Evolutionary conservation across 1,140 invertebrate genomes (phyloP).

Genomic region (Macrobrachium rosenbergii): DNA sequence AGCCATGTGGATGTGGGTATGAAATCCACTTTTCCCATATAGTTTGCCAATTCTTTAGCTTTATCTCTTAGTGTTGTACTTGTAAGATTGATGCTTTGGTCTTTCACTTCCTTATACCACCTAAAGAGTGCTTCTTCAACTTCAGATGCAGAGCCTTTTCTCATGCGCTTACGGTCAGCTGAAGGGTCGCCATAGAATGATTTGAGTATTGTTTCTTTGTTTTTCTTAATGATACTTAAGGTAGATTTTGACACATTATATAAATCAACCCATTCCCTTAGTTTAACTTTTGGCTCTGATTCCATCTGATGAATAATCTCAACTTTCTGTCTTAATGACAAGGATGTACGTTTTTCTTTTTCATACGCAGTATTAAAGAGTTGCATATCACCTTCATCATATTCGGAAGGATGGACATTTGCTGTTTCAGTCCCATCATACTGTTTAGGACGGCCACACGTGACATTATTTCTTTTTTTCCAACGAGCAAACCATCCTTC

Average conservation of each 20-base stretch:
- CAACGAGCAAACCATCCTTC: constrained; percentile 41
- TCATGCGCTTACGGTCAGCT: constrained; percentile 40
- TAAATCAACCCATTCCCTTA: constrained; percentile 41
- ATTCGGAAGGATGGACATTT: constrained; percentile 36
- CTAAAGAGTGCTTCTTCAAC: constrained; percentile 42
- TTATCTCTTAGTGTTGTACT: constrained; percentile 8
- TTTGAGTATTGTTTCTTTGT: constrained; percentile 40
- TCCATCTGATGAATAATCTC: constrained; percentile 44
- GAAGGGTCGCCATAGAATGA: constrained; percentile 42
- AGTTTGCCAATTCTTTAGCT: constrained; percentile 35
- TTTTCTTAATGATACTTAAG: constrained; percentile 34
- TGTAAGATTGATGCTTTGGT: constrained; percentile 11
- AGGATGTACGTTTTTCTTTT: constrained; percentile 40
- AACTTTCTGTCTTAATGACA: constrained; percentile 34
- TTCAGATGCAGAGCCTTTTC: constrained; percentile 38
- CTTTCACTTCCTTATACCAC: constrained; percentile 41
- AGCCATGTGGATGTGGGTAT: constrained; percentile 37
- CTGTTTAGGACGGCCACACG: constrained; percentile 39
- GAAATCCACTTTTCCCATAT: constrained; percentile 42
- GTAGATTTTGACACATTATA: constrained; percentile 43
- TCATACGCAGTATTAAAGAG: constrained; percentile 35
- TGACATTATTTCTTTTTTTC: constrained; percentile 41
- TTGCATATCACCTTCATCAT: constrained; percentile 41
- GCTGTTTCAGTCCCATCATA: constrained; percentile 41
- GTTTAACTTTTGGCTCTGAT: constrained; percentile 36